phyloP scores from a whole-genome alignment of 2,888 invertebrate species.

The Drosophila anomalata region DNA sequence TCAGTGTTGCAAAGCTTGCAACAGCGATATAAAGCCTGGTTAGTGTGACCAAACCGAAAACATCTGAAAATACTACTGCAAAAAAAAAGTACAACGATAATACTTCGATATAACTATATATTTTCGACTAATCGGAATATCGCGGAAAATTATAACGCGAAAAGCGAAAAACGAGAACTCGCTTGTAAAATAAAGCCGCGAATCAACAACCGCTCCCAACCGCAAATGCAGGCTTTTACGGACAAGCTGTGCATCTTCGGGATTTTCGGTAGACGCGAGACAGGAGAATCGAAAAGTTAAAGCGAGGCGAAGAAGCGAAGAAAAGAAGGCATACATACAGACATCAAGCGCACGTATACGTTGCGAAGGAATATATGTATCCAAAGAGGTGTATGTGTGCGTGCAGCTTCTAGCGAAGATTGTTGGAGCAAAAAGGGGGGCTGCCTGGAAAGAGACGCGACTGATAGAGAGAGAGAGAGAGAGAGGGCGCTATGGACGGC shows the following conservation, averaged over 20 bases:
- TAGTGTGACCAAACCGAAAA: too few relatives aligned
- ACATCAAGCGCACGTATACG: conserved; percentile 56
- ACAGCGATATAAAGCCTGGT: too few relatives aligned
- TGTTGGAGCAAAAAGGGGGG: conserved; percentile 15
- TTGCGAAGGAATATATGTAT: conserved; percentile 71
- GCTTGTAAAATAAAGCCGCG: conserved; percentile 36
- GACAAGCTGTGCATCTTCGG: conserved; percentile 13
- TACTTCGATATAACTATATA: background rate
- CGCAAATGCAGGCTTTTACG: conserved; percentile 5
- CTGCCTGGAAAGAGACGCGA: conserved; percentile 7
- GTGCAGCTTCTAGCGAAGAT: conserved; percentile 61
- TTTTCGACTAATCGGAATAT: conserved; percentile 23
- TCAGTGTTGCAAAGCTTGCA: background rate
- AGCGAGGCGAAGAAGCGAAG: conserved; percentile 24
- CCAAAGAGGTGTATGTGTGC: conserved; percentile 52
- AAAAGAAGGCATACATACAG: conserved; percentile 72
- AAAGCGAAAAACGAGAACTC: conserved; percentile 20
- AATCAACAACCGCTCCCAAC: background rate
- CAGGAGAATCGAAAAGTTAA: conserved; percentile 15
- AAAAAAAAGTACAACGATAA: background rate
- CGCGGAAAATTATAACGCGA: conserved; percentile 35
- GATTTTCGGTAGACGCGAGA: conserved; percentile 22
- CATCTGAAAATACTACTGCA: too few relatives aligned
- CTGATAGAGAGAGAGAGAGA: conserved; percentile 9
- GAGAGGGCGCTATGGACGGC: conserved; percentile 38